Base-by-base conservation (phyloP, 1,140 invertebrate species). In the Rhyacophila brunnea region DNA sequence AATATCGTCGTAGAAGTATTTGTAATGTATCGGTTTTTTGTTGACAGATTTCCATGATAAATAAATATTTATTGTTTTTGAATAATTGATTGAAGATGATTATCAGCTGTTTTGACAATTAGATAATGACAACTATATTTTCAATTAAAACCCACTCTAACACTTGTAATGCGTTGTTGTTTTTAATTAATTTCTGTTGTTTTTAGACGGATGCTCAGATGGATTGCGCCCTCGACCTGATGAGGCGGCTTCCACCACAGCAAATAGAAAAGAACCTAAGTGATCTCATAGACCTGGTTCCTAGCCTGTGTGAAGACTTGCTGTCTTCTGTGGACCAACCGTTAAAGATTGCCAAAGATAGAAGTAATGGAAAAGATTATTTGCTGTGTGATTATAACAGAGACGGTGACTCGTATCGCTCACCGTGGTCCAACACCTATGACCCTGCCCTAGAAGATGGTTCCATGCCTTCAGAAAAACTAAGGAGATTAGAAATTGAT, bases 401-500 rank as follows among this genome's bases (percentile, higher is more conserved):
- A 71, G 97, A 99, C 80, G 96, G 96, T 17, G 97, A 99, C 78
- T 99, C 96, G 11, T 99, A 99, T 76, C 89, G 97, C 65, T 99
- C 97, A 32, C 97, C 98, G 6, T 99, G 98, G 98, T 98, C 95
- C 53, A 99, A 99, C 77, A 91, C 89, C 1, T 99, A 99, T 69
- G 94, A 98, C 74, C 98, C 98, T 23, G 93, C 95, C 0, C 74
- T 99, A 47, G 96, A 98, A 76, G 97, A 99, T 84, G 97, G 96
- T 3, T 94, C 96, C 11, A 92, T 98, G 90, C 98, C 98, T 19
- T 98, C 96, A 14, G 96, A 99, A 69, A 86, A 89, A 68, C 81
- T 99, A 65, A 83, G 98, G 60, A 95, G 95, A 76, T 77, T 99
- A 63, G 98, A 99, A 81, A 87, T 99, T 45, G 96, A 99, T 72